phyloP scores from a whole-genome alignment of 35 echinoderm and acorn worm species.

The Anneissia japonica region DNA sequence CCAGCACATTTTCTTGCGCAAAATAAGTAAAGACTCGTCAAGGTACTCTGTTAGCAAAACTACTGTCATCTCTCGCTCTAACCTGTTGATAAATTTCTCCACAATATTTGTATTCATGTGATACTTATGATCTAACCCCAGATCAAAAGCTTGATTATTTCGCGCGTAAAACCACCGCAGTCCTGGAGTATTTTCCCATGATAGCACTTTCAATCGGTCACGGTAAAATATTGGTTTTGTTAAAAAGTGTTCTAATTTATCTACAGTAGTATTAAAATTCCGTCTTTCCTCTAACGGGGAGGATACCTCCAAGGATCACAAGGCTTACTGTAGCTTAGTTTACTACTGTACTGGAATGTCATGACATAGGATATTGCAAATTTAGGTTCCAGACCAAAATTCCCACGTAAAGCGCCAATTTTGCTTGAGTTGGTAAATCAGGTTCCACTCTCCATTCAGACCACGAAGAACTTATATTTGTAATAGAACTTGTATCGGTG shows the following conservation, averaged over 20 bases:
- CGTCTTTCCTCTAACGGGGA: constrained; percentile 8
- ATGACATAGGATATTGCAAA: too few species aligned
- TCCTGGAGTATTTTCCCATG: neutral
- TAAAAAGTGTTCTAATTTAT: constrained; percentile 28
- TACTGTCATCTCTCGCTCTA: constrained; percentile 35
- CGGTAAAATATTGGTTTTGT: constrained; percentile 8
- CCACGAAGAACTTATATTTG: too few species aligned
- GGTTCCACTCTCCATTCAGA: too few species aligned
- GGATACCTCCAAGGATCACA: too few species aligned
- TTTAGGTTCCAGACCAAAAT: too few species aligned
- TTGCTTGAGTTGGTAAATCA: too few species aligned
- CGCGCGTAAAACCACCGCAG: neutral
- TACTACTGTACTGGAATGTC: too few species aligned
- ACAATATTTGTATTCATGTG: constrained; percentile 18
- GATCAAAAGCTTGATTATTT: constrained; percentile 34
- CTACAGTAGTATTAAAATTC: neutral
- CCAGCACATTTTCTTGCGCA: constrained; percentile 48
- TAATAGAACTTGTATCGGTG: too few species aligned
- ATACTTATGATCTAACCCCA: constrained; percentile 15
- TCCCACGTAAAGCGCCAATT: too few species aligned
- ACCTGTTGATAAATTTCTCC: neutral
- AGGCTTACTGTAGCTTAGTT: too few species aligned
- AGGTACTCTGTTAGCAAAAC: constrained; percentile 49
- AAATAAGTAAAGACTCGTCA: constrained; percentile 41
- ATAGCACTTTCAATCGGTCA: neutral